These are phyloP conservation scores for Pachyramphus minor DNA, from an alignment of 2,113 vertebrate species.

Conservation along the genomic window DNA sequence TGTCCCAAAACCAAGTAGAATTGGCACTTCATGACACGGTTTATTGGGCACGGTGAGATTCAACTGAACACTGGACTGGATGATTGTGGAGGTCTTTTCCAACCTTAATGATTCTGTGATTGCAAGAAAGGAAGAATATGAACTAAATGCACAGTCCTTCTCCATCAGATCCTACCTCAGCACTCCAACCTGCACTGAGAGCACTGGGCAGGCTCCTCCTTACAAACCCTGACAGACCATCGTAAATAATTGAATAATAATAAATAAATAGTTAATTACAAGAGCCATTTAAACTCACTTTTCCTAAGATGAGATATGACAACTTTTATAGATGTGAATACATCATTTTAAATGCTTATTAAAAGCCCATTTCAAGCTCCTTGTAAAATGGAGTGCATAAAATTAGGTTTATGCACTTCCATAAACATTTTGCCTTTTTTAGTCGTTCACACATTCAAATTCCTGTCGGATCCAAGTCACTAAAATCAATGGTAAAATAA, in stretches of 20 bases:
- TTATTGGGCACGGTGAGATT: neutral
- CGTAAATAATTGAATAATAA: neutral
- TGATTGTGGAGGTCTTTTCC: neutral
- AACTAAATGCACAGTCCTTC: neutral
- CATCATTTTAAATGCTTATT: conserved; percentile 13
- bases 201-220: neutral
- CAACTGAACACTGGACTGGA: neutral
- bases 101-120: neutral
- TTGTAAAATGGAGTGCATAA: neutral
- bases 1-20: accelerated
- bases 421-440: neutral
- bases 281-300: conserved; percentile 17
- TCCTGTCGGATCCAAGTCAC: neutral
- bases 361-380: neutral
- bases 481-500: conserved; percentile 3
- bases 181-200: neutral
- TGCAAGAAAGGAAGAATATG: neutral
- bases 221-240: neutral
- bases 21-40: too few relatives aligned
- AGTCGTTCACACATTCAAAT: neutral
- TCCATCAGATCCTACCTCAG: neutral
- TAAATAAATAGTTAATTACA: conserved; percentile 32
- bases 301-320: neutral
- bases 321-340: neutral
- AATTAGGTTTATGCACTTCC: neutral